A percentile compares a stretch with the other conserved stretches of the same genome.
Conservation (phyloP, 1,140 invertebrate genomes). For the Tetraneura akinire region DNA sequence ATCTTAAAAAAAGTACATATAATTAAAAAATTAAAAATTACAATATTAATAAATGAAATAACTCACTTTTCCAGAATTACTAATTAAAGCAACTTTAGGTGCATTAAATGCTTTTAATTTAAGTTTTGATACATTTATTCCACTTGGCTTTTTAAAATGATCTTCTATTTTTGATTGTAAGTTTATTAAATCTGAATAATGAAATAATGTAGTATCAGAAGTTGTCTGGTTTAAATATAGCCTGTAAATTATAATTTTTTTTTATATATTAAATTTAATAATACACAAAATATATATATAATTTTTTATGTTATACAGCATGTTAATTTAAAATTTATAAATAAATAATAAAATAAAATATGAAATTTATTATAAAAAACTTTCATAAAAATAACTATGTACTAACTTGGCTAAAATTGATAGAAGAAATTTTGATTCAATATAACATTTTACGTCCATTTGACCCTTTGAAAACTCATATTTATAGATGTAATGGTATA, state of each 20-base stretch:
- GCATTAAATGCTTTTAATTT: conserved; percentile 39
- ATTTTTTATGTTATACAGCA: too few species aligned
- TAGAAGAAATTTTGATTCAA: conserved; percentile 33
- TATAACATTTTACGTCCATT: conserved; percentile 32
- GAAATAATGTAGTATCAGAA: neutral
- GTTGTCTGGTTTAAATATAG: conserved; percentile 4
- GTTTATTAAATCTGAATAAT: conserved; percentile 47
- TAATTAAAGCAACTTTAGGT: conserved; percentile 29
- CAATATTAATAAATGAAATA: conserved; percentile 5
- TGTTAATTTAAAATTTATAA: too few species aligned
- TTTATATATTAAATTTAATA: too few species aligned
- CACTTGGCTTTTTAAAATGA: conserved; percentile 35
- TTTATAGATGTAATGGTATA: conserved; percentile 35
- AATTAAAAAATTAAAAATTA: neutral
- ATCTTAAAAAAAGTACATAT: conserved; percentile 29
- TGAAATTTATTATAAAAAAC: too few species aligned
- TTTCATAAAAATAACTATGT: neutral
- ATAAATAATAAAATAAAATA: too few species aligned
- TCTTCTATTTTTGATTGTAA: conserved; percentile 37
- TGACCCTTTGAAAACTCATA: conserved; percentile 34
- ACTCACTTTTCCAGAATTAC: conserved; percentile 40
- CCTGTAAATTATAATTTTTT: neutral
- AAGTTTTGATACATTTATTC: conserved; percentile 45
- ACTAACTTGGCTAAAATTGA: conserved; percentile 30
- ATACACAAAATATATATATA: too few species aligned